Evolutionary conservation across 2,888 invertebrate genomes (phyloP), one percentile per base, ranked within the genome.

Genomic region (Bembecia ichneumoniformis): DNA sequence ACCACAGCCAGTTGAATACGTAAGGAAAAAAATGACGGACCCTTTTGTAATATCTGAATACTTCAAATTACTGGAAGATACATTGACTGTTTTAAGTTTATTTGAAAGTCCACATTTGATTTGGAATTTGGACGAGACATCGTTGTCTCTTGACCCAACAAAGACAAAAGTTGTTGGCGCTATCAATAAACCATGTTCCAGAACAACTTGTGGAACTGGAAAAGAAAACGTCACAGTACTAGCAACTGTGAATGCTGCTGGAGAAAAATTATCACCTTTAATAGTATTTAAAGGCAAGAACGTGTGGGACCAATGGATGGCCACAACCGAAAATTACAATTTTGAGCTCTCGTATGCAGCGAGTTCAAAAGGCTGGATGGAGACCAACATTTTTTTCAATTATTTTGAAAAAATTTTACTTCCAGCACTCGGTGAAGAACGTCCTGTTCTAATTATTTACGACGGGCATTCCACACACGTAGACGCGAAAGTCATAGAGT

Each of bases 161-260:
- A 59, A 47, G 53, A 60, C 57, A n/a, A 60, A 61, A 59, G 55
- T 63, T n/a, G 58, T 59, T 5, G 60, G 60, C 43, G 43, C 7
- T 2, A 52, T 14, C n/a, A 50, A 52, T 5, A 5, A 43, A 28
- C 49, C 54, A 13, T 57, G 53, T 43, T 35, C 57, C 1, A 43
- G 59, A 40, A 59, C 55, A 10, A 60, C 58, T 3, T 3, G 11
- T 20, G 57, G 59, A 4, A 52, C 45, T 34, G 59, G 50, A 3
- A 58, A 55, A 53, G 56, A 58, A 52, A 54, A 58, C 14, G 14
- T 43, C 43, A 43, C 43, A 3, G 43, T 43, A 10, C n/a, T 43
- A 43, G n/a, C 43, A 13, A 14, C 15, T 7, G 43, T 15, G 3
- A 43, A 2, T 43, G 43, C 43, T 3, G 4, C 11, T 43, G 15